phyloP scores from a whole-genome alignment of 1,140 invertebrate genomes.

The Eriosoma lanigerum region DNA sequence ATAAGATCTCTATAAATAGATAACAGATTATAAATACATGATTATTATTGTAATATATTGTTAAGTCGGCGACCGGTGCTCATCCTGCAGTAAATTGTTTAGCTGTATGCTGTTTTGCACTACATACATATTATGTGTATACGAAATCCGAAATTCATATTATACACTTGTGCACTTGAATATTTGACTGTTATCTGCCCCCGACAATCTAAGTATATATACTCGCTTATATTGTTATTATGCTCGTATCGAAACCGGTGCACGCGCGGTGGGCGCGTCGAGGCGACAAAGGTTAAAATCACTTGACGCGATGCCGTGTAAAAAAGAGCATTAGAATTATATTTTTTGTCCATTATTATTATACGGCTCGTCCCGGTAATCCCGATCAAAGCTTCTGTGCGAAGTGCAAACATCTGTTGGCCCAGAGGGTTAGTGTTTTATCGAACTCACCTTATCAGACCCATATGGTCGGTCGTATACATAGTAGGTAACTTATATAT shows the following conservation, averaged over 20 bases:
- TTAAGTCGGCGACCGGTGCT: too few relatives aligned
- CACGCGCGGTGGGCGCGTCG: not conserved
- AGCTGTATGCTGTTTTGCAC: too few relatives aligned
- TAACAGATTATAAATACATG: too few relatives aligned
- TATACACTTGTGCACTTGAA: conserved; percentile 14
- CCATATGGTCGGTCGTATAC: too few relatives aligned
- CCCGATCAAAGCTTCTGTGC: conserved; percentile 50
- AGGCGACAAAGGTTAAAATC: conserved; percentile 48
- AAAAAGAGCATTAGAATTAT: conserved; percentile 47
- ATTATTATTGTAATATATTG: too few relatives aligned
- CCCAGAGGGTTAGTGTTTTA: conserved; percentile 46
- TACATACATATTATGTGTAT: not conserved
- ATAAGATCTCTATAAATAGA: too few relatives aligned
- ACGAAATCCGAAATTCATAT: not conserved
- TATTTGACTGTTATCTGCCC: conserved; percentile 23
- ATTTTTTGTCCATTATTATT: conserved; percentile 43
- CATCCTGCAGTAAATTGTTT: too few relatives aligned
- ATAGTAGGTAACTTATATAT: too few relatives aligned
- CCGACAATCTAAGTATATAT: not conserved
- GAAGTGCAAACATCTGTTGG: conserved; percentile 52
- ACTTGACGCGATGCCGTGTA: conserved; percentile 43
- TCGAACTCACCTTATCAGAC: conserved; percentile 48
- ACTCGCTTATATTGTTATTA: not conserved
- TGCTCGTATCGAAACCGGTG: conserved; percentile 13
- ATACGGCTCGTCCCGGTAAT: conserved; percentile 37